Evolutionary conservation across 2,797 vertebrate genomes (phyloP), one percentile per base, ranked within the genome.

Genomic region (Syndactyla subalaris): DNA sequence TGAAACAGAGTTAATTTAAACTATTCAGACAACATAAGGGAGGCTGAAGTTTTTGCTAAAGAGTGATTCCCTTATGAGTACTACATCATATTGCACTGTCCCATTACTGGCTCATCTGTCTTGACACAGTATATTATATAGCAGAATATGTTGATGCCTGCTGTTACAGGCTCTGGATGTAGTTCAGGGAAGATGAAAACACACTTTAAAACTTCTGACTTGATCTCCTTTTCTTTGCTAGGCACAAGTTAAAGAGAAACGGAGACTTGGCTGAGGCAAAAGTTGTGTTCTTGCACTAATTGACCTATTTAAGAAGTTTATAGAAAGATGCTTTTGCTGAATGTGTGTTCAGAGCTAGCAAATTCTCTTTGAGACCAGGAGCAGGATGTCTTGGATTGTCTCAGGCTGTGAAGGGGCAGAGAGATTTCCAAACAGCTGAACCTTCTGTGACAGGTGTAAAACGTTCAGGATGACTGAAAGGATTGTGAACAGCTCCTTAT

Each of bases 21-120:
- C n/a, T 65, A 24, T 34, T 89, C 14, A 14, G 41, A 9, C 7
- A 65, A 34, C 3, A 3, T n/a, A 57, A 81, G 36, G n/a, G 16
- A 62, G 36, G 2, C 6, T 59, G 41, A 55, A 48, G 1, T 29
- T 77, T 59, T 63, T 46, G 16, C 12, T 51, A 29, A 76, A 24
- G 12, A 52, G 4, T 7, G 9, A 19, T 74, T 74, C 3, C 19
- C 52, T 72, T 52, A 6, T n/a, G n/a, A 80, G 6, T 41, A 18
- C 32, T 75, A 2, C 12, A 14, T 48, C 9, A 1, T 39, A 24
- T 67, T 39, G 29, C 0, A 1, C 16, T 75, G 32, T 49, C 26
- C 26, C 3, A 9, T 67, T 73, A 24, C 29, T 38, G 14, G 12
- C 9, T 74, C 10, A n/a, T 34, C 18, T 72, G 5, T 39, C 19